Evolutionary conservation across 2,797 vertebrate genomes (phyloP), one percentile per base, ranked within the genome.

Genomic region (Loriculus beryllinus): DNA sequence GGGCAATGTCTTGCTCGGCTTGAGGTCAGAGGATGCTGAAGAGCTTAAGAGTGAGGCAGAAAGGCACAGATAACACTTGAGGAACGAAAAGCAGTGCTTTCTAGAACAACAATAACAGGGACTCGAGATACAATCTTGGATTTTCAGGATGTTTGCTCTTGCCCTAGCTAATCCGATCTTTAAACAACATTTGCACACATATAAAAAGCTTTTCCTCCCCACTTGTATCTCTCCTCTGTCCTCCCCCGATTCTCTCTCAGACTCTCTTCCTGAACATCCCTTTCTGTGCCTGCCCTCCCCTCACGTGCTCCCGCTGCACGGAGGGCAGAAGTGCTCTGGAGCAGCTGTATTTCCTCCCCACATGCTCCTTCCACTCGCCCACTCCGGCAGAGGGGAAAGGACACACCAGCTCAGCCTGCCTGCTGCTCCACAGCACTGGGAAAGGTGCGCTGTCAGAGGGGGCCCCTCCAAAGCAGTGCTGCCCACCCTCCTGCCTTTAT

Each of bases 291-390:
- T 31, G 70, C 78, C 49, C 40, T 62, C n/a, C 47, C 18, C 47
- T 92, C 79, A 81, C 31, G 5, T 92, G 74, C 31, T 95, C 71
- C 10, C 0, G 3, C 59, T 23, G 63, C 60, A 68, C 13, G 3
- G 69, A 80, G 40, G 89, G 67, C 93, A 93, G 90, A 81, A 91
- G 69, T 47, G 42, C 79, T 86, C 63, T 39, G 69, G 69, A 92
- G 70, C 80, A 94, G 93, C 76, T 88, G 82, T 42, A 63, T 86
- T 96, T 97, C 92, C 93, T 94, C 86, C 77, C 70, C 21, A 2
- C 52, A 14, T 22, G 65, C 43, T 79, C 52, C 85, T 91, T 96
- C 85, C 82, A 51, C 64, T 89, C 8, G 3, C 28, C 42, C 0
- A 10, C 47, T 75, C 56, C 1, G 1, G 69, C 39, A 7, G 70